A percentile compares a stretch with the other conserved stretches of the same genome.
These are phyloP conservation scores for Epinotia bilunana DNA, from an alignment of 2,888 invertebrate genomes.

Conservation along the genomic window DNA sequence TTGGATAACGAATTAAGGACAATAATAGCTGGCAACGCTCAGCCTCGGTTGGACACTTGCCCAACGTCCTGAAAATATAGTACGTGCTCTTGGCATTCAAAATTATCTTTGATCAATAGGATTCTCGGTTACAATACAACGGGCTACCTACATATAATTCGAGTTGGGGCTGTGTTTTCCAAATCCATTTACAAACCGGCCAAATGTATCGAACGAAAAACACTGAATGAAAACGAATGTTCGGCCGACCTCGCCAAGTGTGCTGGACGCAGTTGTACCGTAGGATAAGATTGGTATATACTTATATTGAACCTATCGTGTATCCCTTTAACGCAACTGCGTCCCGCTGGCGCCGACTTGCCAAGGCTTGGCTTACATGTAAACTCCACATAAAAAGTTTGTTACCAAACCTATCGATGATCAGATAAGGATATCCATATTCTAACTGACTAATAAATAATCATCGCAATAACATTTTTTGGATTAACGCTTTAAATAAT, in stretches of 20 bases:
- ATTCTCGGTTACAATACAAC: conserved; percentile 8
- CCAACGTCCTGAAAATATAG: conserved; percentile 14
- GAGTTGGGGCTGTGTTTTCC: not conserved
- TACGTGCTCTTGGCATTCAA: not conserved
- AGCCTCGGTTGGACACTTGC: conserved; percentile 24
- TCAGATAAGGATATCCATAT: too few species aligned
- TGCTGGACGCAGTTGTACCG: not conserved
- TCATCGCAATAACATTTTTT: not conserved
- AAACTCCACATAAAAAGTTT: not conserved
- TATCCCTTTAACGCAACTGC: too few species aligned
- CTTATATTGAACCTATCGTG: too few species aligned
- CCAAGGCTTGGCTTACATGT: not conserved
- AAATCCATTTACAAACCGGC: not conserved
- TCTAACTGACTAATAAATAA: too few species aligned
- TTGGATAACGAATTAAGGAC: conserved; percentile 11
- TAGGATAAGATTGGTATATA: too few species aligned
- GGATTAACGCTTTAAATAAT: not conserved
- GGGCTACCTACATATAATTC: not conserved
- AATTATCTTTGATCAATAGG: not conserved
- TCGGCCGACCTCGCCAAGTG: too few species aligned
- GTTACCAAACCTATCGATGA: not conserved
- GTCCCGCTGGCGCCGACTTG: not conserved
- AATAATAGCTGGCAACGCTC: conserved; percentile 16
- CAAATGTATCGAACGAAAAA: not conserved
- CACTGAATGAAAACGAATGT: not conserved